A percentile compares a stretch with the other conserved stretches of the same genome.
Conservation (phyloP, 2,888 invertebrate genomes). For the Tachina lurida region DNA sequence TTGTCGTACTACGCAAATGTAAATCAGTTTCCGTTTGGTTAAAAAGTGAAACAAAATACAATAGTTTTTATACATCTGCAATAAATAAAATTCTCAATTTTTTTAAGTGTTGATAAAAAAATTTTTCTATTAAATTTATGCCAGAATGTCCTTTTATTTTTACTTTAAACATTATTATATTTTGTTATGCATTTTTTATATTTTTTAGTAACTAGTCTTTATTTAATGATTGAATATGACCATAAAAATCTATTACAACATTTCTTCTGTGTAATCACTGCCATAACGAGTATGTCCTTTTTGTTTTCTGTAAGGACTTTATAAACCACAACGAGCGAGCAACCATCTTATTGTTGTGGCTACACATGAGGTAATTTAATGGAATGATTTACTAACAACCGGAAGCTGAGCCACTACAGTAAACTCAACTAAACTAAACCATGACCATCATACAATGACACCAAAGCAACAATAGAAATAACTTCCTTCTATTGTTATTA, state of each 20-base stretch:
- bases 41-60: conserved; percentile 12
- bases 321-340: conserved; percentile 56
- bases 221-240: conserved; percentile 17
- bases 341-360: conserved; percentile 63
- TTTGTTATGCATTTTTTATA: not conserved
- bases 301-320: conserved; percentile 28
- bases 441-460: conserved; percentile 38
- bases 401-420: conserved; percentile 62
- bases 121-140: not conserved
- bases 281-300: conserved; percentile 53
- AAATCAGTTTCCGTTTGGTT: conserved; percentile 63
- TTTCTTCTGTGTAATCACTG: conserved; percentile 50
- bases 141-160: not conserved
- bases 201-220: not conserved
- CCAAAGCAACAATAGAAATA: conserved; percentile 38
- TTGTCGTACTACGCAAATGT: conserved; percentile 47
- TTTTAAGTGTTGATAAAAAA: not conserved
- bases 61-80: conserved; percentile 9
- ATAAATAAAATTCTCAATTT: conserved; percentile 17
- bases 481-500: conserved; percentile 55
- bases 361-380: conserved; percentile 66
- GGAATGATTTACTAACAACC: conserved; percentile 70
- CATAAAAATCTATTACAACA: conserved; percentile 26
- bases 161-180: not conserved
- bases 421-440: conserved; percentile 37